Evolutionary conservation across 2,797 vertebrate genomes (phyloP).

Genomic region (Varecia variegata): DNA sequence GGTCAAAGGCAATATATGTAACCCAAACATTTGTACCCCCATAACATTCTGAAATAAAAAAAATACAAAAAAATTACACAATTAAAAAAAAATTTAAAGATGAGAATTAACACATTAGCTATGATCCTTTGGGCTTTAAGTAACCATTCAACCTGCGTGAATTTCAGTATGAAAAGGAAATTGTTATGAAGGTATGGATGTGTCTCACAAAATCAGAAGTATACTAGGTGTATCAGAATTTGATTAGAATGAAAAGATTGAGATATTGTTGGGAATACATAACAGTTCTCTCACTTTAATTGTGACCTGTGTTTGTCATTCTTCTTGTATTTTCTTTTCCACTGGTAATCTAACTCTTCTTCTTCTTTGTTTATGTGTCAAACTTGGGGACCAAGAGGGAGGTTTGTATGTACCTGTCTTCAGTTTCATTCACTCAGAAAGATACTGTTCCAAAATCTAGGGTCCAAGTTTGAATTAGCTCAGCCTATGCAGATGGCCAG

Average conservation of each 20-base stretch:
- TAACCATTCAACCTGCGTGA: background rate
- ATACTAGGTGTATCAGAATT: background rate
- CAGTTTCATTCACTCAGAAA: background rate
- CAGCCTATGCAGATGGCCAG: background rate
- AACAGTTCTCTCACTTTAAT: background rate
- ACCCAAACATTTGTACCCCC: too few species aligned
- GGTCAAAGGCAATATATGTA: too few species aligned
- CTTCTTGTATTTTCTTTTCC: background rate
- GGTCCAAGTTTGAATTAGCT: background rate
- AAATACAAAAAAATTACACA: too few species aligned
- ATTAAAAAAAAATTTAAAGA: background rate
- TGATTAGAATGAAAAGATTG: background rate
- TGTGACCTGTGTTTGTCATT: background rate
- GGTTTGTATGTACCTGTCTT: background rate
- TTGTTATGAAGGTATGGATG: background rate
- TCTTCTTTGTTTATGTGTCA: background rate
- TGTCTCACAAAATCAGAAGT: background rate
- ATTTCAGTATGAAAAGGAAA: background rate
- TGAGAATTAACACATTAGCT: background rate
- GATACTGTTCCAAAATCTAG: background rate
- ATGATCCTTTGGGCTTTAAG: background rate
- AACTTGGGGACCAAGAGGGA: background rate
- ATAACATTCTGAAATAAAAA: too few species aligned
- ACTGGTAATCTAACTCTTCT: background rate
- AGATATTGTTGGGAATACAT: background rate